Base-by-base conservation (phyloP, 2,888 invertebrate genomes). In the Glyphotaelius pellucidus region DNA sequence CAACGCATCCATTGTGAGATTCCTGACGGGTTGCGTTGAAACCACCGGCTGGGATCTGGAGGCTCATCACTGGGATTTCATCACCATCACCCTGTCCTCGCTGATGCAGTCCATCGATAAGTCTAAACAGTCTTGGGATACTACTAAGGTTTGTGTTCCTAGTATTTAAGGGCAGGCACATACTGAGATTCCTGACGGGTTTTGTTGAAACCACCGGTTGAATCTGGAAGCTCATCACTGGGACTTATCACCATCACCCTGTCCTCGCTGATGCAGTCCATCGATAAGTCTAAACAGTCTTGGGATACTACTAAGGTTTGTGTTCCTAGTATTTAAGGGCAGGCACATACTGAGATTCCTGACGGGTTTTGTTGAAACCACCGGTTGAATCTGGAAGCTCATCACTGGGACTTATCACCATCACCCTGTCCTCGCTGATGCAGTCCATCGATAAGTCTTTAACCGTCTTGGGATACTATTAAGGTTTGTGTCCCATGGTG, bases 341-440 rank as follows among this genome's bases (percentile, higher is more conserved):
- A 12, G 42, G 38, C 7, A 38, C 9, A 38, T 38, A 9, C 91
- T 94, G 92, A 94, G 95, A 92, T 94, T 96, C 81, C 94, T 95
- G 93, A 93, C 94, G 19, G 93, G 94, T 31, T 94, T 95, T 86
- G 94, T 96, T 32, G 93, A 94, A 89, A 89, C 93, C 52, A 94
- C 90, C 38, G 95, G 95, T 92, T 95, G 95, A 93, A 94, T 14
- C 94, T 96, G 93, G 95, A 95, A 11, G 93, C 95, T 67, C 95
- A 95, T 93, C 96, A 97, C 94, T 98, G 98, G 98, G 98, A 98
- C 95, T 97, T 97, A 95, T 97, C 93, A 96, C 97, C 93, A 97
- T 98, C 94, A 96, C 97, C 90, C 95, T 98, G 52, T 97, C 97
- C 92, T 97, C 97, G 30, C 97, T 98, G 97, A 95, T 97, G 83